Evolutionary conservation across 2,797 vertebrate genomes (phyloP), one percentile per base, ranked within the genome.

Genomic region (Craterocephalus amniculus): DNA sequence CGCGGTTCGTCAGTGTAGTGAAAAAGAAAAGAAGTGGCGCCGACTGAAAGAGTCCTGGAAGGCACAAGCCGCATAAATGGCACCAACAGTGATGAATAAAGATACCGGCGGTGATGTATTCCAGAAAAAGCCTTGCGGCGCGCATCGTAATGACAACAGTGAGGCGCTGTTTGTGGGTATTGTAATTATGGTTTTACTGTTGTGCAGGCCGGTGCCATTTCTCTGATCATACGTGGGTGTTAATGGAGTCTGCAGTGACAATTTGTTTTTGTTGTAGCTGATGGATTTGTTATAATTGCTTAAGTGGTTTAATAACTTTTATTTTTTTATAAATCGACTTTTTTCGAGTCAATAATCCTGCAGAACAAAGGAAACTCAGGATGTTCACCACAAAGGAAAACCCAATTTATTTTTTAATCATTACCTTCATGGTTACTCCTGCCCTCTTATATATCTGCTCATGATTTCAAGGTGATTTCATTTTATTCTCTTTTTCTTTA

Each of bases 151-250:
- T 70, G 65, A 68, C 55, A 20, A 48, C 77, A 64, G 43, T 13
- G 61, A 70, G 64, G 64, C 74, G 32, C 40, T 2, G 61, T 52
- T 70, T 34, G 64, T 68, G 2, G 5, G 18, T 22, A 51, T 83
- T 87, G 73, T 85, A 62, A 80, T 87, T 79, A 48, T 85, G 80
- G 83, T 88, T 62, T 52, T 20, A 16, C 66, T 54, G 56, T 83
- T 72, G 60, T n/a, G 63, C 65, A 54, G 65, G 63, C 74, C 77
- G 35, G 61, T 72, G 7, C 40, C 40, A 3, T 66, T 63, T 60
- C 43, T 77, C 58, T 58, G 66, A 67, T 77, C 55, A 60, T 18
- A 49, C 64, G 87, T 87, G 85, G 83, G 82, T 65, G 75, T 80
- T 83, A 81, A 88, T 83, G 80, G 82, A 82, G 58, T 65, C 18